phyloP scores from a whole-genome alignment of 2,113 vertebrate genomes.

The Bufo bufo region DNA sequence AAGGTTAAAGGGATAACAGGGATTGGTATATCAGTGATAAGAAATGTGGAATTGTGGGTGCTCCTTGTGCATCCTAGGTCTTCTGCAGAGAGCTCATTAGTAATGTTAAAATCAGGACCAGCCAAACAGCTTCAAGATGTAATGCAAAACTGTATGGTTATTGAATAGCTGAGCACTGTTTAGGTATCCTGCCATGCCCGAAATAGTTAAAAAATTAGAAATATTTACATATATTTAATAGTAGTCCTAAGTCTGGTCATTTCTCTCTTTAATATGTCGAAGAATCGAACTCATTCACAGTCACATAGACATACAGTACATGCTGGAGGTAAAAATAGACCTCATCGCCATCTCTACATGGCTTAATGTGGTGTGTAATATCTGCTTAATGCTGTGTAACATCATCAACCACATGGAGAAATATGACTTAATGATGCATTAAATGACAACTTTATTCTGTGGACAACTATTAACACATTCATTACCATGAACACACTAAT shows the following conservation, averaged over 20 bases:
- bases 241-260: background rate
- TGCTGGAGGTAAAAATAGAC: conserved; percentile 28
- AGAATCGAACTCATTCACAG: background rate
- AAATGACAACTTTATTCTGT: conserved; percentile 22
- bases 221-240: no score
- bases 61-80: no score
- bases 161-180: no score
- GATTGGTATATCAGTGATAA: no score
- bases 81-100: no score
- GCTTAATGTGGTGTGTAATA: conserved; percentile 49
- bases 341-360: conserved; percentile 5
- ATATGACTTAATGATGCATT: conserved; percentile 48
- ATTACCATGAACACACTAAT: background rate
- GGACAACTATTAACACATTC: conserved; percentile 22
- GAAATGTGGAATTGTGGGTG: no score
- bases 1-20: no score
- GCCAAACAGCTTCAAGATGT: no score
- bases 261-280: background rate
- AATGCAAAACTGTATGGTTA: no score
- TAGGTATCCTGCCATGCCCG: no score
- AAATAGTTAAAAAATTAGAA: no score
- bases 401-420: conserved; percentile 30
- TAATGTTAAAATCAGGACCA: no score
- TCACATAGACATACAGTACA: background rate
- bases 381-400: conserved; percentile 50